Evolutionary conservation across 2,113 vertebrate genomes (phyloP).

Genomic region (Sitta europaea): DNA sequence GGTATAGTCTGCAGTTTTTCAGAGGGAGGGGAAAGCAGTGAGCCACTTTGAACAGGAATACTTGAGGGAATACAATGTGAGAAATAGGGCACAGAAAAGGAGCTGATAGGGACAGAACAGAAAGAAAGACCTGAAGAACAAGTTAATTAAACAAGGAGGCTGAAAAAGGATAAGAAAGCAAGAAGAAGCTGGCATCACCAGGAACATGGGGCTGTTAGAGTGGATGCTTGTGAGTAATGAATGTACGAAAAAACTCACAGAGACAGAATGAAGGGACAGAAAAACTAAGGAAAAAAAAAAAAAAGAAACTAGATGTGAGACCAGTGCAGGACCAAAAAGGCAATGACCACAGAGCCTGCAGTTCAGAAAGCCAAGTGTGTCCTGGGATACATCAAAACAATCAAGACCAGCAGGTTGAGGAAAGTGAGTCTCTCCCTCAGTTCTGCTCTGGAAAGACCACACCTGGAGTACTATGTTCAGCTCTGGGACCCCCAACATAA

Average conservation of each 20-base stretch:
- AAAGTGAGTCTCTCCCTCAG: background rate
- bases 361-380: background rate
- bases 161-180: background rate
- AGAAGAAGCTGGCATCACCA: background rate
- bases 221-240: background rate
- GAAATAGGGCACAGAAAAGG: background rate
- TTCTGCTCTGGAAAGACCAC: background rate
- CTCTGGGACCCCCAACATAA: background rate
- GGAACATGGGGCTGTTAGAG: background rate
- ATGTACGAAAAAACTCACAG: background rate
- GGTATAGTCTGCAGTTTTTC: background rate
- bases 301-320: background rate
- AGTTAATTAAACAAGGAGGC: background rate
- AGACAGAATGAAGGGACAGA: background rate
- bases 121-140: background rate
- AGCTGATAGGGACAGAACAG: background rate
- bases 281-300: background rate
- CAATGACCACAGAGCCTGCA: background rate
- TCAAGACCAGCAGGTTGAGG: background rate
- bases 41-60: background rate
- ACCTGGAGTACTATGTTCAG: background rate
- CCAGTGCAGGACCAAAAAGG: background rate
- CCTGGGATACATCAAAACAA: background rate
- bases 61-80: background rate
- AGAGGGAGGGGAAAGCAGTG: background rate